Evolutionary conservation across 2,888 invertebrate species (phyloP).

Genomic region (Drosophila ustulata): DNA sequence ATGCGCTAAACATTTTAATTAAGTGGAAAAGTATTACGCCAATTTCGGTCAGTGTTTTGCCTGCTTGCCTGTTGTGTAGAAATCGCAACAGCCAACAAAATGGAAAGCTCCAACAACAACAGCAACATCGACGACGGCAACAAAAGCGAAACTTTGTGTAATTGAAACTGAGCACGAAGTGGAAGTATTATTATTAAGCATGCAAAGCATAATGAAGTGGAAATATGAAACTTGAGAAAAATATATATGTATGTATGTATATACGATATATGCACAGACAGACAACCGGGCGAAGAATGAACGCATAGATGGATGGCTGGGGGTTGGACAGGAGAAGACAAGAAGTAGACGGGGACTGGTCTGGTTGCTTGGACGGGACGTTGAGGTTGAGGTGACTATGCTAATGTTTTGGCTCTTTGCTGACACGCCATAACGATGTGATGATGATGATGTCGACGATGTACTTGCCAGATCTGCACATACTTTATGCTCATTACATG

Average conservation of each 20-base stretch:
- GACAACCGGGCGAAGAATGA: constrained; percentile 39
- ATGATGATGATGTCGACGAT: constrained; percentile 16
- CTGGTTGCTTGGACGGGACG: constrained; percentile 5
- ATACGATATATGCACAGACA: constrained; percentile 19
- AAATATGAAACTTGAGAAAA: constrained; percentile 72
- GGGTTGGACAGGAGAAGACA: background rate
- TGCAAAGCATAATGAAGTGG: constrained; percentile 79
- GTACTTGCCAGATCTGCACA: background rate
- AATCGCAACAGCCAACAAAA: constrained; percentile 74
- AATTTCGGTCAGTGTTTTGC: constrained; percentile 66
- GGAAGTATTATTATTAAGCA: constrained; percentile 80
- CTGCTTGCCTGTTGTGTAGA: constrained; percentile 60
- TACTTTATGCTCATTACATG: constrained; percentile 15
- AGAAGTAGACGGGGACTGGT: background rate
- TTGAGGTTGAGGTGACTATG: constrained; percentile 27
- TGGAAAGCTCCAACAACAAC: constrained; percentile 69
- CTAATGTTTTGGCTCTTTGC: constrained; percentile 26
- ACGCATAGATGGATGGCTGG: constrained; percentile 22
- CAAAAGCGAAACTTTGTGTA: constrained; percentile 78
- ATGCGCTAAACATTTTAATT: constrained; percentile 80
- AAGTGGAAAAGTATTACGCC: constrained; percentile 79
- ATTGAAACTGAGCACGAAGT: constrained; percentile 78
- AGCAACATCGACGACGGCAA: constrained; percentile 38
- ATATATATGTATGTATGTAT: constrained; percentile 21
- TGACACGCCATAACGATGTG: constrained; percentile 25